Percentiles rank a stretch among this genome's conserved stretches.
Evolutionary conservation across 2,797 vertebrate species (phyloP).

Genomic region (Diceros bicornis): DNA sequence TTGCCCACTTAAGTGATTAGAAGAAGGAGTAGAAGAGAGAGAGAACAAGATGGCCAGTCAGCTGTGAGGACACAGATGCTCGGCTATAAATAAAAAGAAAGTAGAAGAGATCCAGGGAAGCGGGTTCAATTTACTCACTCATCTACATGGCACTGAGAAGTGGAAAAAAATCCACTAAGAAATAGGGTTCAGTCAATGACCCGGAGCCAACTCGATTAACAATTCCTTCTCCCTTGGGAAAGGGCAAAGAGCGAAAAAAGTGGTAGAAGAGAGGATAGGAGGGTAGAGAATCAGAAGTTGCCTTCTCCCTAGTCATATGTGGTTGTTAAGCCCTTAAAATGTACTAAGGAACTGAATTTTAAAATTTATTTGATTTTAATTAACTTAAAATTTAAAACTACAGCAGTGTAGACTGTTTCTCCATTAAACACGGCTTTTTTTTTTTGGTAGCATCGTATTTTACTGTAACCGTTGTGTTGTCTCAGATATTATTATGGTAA

Average conservation of each 20-base stretch:
- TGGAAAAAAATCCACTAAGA: neutral
- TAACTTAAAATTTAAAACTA: neutral
- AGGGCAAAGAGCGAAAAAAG: neutral
- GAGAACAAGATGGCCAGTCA: neutral
- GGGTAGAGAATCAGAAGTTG: neutral
- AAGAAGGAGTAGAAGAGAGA: neutral
- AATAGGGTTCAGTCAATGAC: neutral
- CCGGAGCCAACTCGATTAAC: neutral
- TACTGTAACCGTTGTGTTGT: neutral
- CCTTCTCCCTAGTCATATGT: neutral
- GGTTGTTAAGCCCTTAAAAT: neutral
- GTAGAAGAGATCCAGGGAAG: neutral
- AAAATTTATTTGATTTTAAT: neutral
- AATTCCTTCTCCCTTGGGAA: neutral
- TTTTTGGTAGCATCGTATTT: neutral
- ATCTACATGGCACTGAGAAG: neutral
- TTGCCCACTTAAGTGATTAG: neutral
- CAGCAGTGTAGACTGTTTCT: neutral
- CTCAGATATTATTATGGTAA: neutral
- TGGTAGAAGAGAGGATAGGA: neutral
- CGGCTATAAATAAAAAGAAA: slow-evolving; percentile 1
- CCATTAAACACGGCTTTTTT: neutral
- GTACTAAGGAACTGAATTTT: neutral
- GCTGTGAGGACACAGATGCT: neutral
- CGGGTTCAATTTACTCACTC: neutral